Evolutionary conservation across 2,888 invertebrate species (phyloP).

Genomic region (Chymomyza procnemis): DNA sequence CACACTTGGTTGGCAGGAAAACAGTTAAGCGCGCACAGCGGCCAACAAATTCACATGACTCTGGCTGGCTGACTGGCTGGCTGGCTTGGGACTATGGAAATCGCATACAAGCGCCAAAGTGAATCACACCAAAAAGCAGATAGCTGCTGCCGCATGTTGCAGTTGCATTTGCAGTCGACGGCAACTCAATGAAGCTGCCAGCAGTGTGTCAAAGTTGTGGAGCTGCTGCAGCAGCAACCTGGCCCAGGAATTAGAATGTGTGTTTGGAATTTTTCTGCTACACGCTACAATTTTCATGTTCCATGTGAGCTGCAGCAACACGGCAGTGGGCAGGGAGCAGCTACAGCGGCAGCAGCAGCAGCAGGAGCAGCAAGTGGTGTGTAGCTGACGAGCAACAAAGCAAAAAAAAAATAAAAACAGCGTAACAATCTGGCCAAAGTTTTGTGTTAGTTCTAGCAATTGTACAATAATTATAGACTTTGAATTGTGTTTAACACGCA

Average conservation of each 20-base stretch:
- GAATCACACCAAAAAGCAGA: constrained; percentile 17
- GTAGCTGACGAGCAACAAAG: constrained; percentile 14
- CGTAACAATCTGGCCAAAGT: background rate
- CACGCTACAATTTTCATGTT: constrained; percentile 70
- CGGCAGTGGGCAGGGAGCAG: constrained; percentile 24
- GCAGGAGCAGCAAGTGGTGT: constrained; percentile 15
- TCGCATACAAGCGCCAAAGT: background rate
- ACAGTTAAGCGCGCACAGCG: constrained; percentile 1
- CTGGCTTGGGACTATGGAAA: constrained; percentile 1
- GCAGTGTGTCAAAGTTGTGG: constrained; percentile 2
- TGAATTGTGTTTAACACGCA: constrained; percentile 77
- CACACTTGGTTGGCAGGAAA: background rate
- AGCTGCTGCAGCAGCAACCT: constrained; percentile 18
- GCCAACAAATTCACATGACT: constrained; percentile 1
- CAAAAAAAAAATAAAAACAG: no score
- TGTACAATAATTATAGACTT: constrained; percentile 77
- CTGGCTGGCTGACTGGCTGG: no score
- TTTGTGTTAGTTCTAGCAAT: constrained; percentile 67
- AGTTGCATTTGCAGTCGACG: constrained; percentile 9
- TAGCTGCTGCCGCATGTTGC: background rate
- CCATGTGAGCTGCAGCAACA: constrained; percentile 54
- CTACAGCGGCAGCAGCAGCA: constrained; percentile 16
- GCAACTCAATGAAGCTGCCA: constrained; percentile 1
- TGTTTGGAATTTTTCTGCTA: constrained; percentile 63
- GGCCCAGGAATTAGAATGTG: constrained; percentile 72